Percentiles rank a stretch among this genome's conserved stretches.
Conservation (phyloP, 2,888 invertebrate species). For the Hypselothyrea guttata region DNA sequence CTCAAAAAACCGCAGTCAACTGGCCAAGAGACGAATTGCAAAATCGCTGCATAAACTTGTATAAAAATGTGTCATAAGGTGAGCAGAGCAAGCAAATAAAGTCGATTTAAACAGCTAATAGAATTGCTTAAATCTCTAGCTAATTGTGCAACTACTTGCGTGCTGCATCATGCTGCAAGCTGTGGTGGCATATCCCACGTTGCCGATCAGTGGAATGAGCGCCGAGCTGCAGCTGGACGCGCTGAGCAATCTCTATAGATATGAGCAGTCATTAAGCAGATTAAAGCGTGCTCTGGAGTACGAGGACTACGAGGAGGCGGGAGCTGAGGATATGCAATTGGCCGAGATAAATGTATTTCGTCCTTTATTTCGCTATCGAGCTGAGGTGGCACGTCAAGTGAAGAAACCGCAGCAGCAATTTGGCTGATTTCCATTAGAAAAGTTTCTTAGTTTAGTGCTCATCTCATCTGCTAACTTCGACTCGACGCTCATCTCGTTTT, state of each 20-base stretch:
- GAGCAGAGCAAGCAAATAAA: constrained; percentile 26
- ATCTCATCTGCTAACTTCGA: constrained; percentile 11
- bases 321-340: constrained; percentile 76
- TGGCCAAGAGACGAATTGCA: constrained; percentile 12
- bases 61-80: constrained; percentile 26
- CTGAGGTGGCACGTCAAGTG: constrained; percentile 67
- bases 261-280: constrained; percentile 42
- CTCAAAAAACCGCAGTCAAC: constrained; percentile 27
- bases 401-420: constrained; percentile 49
- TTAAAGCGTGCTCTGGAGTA: constrained; percentile 54
- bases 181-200: constrained; percentile 20
- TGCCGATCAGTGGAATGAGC: constrained; percentile 14
- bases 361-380: constrained; percentile 80
- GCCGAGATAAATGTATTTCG: constrained; percentile 81
- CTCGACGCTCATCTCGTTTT: constrained; percentile 28
- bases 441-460: constrained; percentile 3
- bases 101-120: not conserved
- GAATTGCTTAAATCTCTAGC: constrained; percentile 18
- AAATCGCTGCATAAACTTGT: no score
- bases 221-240: constrained; percentile 9
- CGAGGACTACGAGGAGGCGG: constrained; percentile 57
- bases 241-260: constrained; percentile 38
- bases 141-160: constrained; percentile 32
- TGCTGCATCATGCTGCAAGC: constrained; percentile 27
- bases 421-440: constrained; percentile 33